These are phyloP conservation scores for Sarcophaga subvicina DNA, from an alignment of 2,888 invertebrate genomes.

Conservation along the genomic window DNA sequence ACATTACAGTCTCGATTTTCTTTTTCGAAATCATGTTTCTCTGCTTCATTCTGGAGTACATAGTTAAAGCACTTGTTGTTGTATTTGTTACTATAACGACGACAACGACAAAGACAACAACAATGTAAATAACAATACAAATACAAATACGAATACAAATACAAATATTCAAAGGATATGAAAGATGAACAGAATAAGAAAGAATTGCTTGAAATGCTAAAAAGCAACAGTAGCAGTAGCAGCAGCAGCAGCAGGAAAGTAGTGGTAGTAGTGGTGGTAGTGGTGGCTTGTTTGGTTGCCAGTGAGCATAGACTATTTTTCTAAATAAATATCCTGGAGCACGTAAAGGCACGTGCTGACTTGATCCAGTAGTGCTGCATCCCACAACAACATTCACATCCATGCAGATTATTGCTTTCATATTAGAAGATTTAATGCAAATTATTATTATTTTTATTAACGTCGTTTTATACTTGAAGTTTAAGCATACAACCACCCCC, in stretches of 20 bases:
- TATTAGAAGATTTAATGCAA: no score
- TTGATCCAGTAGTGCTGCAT: slow-evolving; percentile 59
- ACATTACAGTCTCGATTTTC: neutral
- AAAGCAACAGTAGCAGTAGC: no score
- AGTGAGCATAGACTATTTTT: slow-evolving; percentile 26
- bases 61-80: slow-evolving; percentile 26
- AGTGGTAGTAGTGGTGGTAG: no score
- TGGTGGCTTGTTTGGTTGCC: no score
- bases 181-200: neutral
- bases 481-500: neutral
- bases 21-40: neutral
- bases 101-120: slow-evolving; percentile 41
- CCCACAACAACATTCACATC: slow-evolving; percentile 65
- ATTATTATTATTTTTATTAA: slow-evolving; percentile 60
- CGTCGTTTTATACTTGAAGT: slow-evolving; percentile 25
- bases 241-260: no score
- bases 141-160: neutral
- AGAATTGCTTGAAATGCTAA: neutral
- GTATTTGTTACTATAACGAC: slow-evolving; percentile 34
- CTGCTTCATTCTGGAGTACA: neutral
- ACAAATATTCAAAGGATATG: neutral
- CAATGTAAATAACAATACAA: slow-evolving; percentile 10
- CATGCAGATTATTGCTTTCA: slow-evolving; percentile 19
- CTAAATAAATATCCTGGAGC: slow-evolving; percentile 79
- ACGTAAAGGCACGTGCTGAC: slow-evolving; percentile 72